These are phyloP conservation scores for Alaudala cheleensis DNA, from an alignment of 2,113 vertebrate genomes.

Conservation along the genomic window DNA sequence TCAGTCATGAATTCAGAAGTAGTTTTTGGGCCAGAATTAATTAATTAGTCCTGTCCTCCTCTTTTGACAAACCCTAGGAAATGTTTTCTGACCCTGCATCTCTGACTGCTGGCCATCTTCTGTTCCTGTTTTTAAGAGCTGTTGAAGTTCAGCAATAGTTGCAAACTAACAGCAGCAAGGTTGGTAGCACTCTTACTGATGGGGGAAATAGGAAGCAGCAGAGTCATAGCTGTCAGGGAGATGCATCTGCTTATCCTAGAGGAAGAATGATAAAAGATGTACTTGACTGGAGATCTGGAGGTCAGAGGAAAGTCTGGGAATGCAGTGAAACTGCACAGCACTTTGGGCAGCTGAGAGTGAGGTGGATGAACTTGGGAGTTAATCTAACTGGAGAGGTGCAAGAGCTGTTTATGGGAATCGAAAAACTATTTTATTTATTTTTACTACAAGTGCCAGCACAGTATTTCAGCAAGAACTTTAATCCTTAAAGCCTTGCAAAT, in stretches of 20 bases:
- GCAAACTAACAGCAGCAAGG: background rate
- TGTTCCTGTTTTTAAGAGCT: background rate
- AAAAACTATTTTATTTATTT: background rate
- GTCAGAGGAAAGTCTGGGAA: background rate
- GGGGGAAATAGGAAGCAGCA: too few species aligned
- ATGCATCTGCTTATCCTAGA: background rate
- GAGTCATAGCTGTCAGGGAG: background rate
- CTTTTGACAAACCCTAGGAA: background rate
- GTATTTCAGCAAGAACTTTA: background rate
- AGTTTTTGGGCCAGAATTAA: conserved; percentile 20
- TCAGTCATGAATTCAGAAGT: conserved; percentile 40
- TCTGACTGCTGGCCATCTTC: background rate
- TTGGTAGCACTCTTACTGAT: background rate
- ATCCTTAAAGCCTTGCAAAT: background rate
- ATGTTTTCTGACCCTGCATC: background rate
- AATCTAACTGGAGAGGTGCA: background rate
- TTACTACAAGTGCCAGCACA: background rate
- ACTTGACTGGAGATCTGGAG: background rate
- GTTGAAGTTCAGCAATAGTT: background rate
- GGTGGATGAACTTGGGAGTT: background rate
- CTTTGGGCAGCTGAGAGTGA: background rate
- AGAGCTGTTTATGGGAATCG: background rate
- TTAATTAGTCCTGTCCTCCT: background rate
- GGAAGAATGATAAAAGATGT: background rate
- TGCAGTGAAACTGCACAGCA: background rate